Conservation (phyloP, 2,888 invertebrate genomes). For the Emmelina monodactyla region DNA sequence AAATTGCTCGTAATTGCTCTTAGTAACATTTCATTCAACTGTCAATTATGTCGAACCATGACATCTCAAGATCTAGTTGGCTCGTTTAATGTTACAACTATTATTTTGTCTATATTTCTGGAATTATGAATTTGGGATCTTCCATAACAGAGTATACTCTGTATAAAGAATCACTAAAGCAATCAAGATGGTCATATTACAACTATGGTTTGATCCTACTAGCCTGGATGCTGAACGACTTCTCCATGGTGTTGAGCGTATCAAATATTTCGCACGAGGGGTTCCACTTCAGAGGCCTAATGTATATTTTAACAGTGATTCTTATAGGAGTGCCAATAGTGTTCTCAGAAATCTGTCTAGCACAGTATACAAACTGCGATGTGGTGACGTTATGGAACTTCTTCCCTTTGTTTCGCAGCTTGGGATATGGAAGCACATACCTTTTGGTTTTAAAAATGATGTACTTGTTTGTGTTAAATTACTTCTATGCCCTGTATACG, state of each 20-base stretch:
- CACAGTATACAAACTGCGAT: slow-evolving; percentile 45
- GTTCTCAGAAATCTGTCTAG: slow-evolving; percentile 48
- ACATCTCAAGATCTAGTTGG: too few relatives aligned
- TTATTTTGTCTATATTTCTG: too few relatives aligned
- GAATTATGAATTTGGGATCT: too few relatives aligned
- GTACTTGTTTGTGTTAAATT: slow-evolving; percentile 30
- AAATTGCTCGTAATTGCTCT: slow-evolving; percentile 18
- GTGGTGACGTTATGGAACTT: slow-evolving; percentile 43
- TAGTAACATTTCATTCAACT: neutral
- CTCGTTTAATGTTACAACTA: too few relatives aligned
- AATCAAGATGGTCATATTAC: slow-evolving; percentile 34
- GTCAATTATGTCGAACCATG: too few relatives aligned
- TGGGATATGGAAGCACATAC: slow-evolving; percentile 36
- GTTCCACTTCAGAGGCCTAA: slow-evolving; percentile 27
- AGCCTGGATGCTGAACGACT: slow-evolving; percentile 49
- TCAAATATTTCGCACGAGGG: slow-evolving; percentile 35
- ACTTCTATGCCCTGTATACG: slow-evolving; percentile 44
- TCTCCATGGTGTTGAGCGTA: slow-evolving; percentile 28
- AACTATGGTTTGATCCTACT: slow-evolving; percentile 38
- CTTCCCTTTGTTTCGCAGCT: slow-evolving; percentile 38
- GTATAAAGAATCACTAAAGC: too few relatives aligned
- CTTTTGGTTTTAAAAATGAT: slow-evolving; percentile 33
- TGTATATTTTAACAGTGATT: slow-evolving; percentile 30
- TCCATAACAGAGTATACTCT: too few relatives aligned
- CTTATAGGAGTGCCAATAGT: slow-evolving; percentile 44